Base-by-base conservation (phyloP, 35 echinoderm and acorn worm species). In the Strongylocentrotus purpuratus region DNA sequence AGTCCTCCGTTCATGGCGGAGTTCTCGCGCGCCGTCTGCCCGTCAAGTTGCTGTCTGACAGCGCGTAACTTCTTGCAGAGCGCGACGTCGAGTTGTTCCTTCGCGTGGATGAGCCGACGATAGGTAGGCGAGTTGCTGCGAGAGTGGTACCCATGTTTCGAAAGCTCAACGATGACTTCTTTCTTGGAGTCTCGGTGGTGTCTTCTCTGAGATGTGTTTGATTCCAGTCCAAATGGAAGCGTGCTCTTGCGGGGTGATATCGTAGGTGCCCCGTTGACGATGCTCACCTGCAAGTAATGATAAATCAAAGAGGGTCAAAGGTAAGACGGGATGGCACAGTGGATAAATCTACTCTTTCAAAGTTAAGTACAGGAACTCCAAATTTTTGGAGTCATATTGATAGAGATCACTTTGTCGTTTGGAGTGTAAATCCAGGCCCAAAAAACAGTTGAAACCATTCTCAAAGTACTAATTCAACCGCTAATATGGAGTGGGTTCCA, bases 41-140 rank as follows among this genome's bases (percentile, higher is more conserved):
- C 95, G 48, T 96, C 92, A 8, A 86, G 35, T 31, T 92, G 45
- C 10, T 58, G 90, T 55, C 89, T 93, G 33, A 94, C 33, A 18
- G 87, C 65, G 46, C 60, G 89, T 8, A 96, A 15, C 65, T 88
- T 86, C 85, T 94, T 96, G 32, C 89, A 48, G 8, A 96, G 86
- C 32, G 85, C 90, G 9, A 92, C 41, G 25, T 94, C 45, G 14
- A 96, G 65, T 50, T 94, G 46, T 41, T 96, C 95, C 92, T 94
- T 85, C 11, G 90, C 92, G 1, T 88, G 32, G 32, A 94, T 96
- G 18, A 96, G 70, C 47, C 90, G 47, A 7, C 46, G 58, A 46
- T 96, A 96, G 46, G 95, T 96, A 31, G 95, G 95, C 12, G 95
- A 96, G n/a, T 94, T 86, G 85, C 95, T 96, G 46, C 95, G 61